Evolutionary conservation across 2,797 vertebrate genomes (phyloP).

Genomic region (Rhadinocentrus ornatus): DNA sequence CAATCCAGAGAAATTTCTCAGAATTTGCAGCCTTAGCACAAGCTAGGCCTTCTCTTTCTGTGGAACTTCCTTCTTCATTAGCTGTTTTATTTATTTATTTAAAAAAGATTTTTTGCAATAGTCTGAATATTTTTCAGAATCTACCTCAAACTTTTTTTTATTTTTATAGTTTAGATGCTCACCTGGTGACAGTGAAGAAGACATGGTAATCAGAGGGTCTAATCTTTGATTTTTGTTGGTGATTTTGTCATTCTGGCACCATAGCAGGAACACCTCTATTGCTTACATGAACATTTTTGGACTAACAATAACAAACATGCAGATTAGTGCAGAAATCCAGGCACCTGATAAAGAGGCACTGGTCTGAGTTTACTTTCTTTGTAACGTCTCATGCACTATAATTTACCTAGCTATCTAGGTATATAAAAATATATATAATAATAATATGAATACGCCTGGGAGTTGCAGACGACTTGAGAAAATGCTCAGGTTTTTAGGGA

Average conservation of each 20-base stretch:
- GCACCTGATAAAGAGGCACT: no score
- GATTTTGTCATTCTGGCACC: not conserved
- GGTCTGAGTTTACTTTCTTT: no score
- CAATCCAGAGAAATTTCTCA: slow-evolving; percentile 4
- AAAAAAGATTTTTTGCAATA: no score
- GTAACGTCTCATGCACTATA: no score
- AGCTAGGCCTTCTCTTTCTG: not conserved
- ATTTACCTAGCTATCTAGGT: no score
- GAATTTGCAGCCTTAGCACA: not conserved
- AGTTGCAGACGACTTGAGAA: no score
- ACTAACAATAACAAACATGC: no score
- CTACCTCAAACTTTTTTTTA: not conserved
- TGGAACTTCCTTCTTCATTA: not conserved
- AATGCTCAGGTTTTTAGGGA: not conserved
- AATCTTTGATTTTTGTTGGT: not conserved
- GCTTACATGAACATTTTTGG: no score
- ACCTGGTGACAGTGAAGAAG: not conserved
- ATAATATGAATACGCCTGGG: no score
- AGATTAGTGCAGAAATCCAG: no score
- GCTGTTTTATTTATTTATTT: not conserved
- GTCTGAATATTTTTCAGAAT: not conserved
- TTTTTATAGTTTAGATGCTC: not conserved
- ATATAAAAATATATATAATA: no score
- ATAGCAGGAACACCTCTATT: no score
- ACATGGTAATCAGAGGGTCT: not conserved